Conservation (phyloP, 2,797 vertebrate species). For the Pagetopsis macropterus region DNA sequence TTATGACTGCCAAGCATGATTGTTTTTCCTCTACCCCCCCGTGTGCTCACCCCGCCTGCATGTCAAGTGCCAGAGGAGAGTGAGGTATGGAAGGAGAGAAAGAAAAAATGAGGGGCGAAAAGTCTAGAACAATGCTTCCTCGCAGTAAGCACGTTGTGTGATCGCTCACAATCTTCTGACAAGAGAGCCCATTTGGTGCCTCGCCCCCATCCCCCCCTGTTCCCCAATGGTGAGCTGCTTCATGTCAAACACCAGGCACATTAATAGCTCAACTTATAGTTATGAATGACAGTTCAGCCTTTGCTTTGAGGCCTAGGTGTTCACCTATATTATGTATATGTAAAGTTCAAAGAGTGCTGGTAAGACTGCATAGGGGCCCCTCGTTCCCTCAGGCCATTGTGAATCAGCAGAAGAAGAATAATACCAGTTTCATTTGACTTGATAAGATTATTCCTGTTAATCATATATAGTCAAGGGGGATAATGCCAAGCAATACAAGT, state of each 20-base stretch:
- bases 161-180: constrained; percentile 65
- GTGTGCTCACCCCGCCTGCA: constrained; percentile 51
- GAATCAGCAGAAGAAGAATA: constrained; percentile 1
- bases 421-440: not conserved
- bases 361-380: not conserved
- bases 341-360: constrained; percentile 18
- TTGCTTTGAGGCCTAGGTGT: constrained; percentile 29
- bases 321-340: constrained; percentile 11
- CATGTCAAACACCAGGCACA: constrained; percentile 60
- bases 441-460: not conserved
- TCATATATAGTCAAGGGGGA: constrained; percentile 5
- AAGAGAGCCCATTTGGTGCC: constrained; percentile 42
- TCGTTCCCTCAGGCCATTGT: constrained; percentile 14
- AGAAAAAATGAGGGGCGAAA: constrained; percentile 45
- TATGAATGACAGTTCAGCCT: constrained; percentile 52
- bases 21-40: constrained; percentile 63
- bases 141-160: constrained; percentile 55
- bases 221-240: constrained; percentile 44
- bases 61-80: constrained; percentile 52
- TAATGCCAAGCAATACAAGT: constrained; percentile 8
- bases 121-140: constrained; percentile 65
- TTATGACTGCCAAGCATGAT: constrained; percentile 79
- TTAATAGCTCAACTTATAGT: constrained; percentile 55
- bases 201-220: constrained; percentile 40
- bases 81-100: constrained; percentile 51